phyloP scores from a whole-genome alignment of 2,797 vertebrate genomes.

The Phrynocephalus guinanensis region DNA sequence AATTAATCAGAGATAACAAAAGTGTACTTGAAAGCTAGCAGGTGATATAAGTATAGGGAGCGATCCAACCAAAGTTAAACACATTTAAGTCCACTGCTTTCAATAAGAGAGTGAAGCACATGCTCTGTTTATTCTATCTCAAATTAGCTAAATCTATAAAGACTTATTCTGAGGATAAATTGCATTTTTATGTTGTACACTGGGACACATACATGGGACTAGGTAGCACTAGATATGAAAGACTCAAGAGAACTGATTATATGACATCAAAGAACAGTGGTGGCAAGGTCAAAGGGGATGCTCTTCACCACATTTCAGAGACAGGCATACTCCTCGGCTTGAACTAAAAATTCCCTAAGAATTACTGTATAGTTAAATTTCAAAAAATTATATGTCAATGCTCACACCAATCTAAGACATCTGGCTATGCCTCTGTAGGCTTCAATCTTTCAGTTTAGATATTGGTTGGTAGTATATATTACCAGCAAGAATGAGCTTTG shows the following conservation, averaged over 20 bases:
- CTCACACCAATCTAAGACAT: neutral
- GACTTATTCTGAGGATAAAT: neutral
- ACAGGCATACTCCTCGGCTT: no score
- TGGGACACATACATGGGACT: neutral
- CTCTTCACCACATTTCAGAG: no score
- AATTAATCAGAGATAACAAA: slow-evolving; percentile 60
- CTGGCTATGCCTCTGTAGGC: neutral
- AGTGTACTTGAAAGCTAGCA: slow-evolving; percentile 31
- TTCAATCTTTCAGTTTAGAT: neutral
- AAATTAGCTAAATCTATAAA: neutral
- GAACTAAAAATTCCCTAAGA: no score
- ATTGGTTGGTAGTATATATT: neutral
- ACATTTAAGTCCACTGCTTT: neutral
- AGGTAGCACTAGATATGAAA: neutral
- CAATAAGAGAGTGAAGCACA: neutral
- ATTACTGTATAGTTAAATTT: neutral
- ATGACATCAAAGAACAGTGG: neutral
- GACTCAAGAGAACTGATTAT: neutral
- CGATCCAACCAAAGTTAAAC: neutral
- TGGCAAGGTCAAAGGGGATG: neutral
- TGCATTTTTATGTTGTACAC: neutral
- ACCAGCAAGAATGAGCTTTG: no score
- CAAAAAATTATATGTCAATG: neutral
- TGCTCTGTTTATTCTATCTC: neutral
- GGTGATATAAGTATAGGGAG: neutral